Percentiles rank a stretch among this genome's conserved stretches.
Conservation (phyloP, 2,113 vertebrate species). For the Orycteropus afer region DNA sequence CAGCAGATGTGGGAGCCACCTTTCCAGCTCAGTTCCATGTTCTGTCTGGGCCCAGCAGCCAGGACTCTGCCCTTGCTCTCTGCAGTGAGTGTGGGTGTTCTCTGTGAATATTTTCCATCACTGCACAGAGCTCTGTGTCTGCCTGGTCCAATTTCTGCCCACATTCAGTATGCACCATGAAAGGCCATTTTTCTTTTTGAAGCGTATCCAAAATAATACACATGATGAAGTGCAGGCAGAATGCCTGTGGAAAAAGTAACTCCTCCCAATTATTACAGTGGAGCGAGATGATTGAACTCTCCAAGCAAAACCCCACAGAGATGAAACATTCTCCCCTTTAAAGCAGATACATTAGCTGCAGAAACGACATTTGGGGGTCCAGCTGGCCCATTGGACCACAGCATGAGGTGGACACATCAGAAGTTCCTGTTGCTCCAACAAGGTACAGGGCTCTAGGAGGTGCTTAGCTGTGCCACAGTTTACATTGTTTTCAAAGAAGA, state of each 20-base stretch:
- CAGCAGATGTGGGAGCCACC: not conserved
- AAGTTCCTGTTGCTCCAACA: fast-evolving
- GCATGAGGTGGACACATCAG: not conserved
- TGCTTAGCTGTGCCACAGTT: not conserved
- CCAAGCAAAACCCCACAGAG: not conserved
- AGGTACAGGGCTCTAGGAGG: not conserved
- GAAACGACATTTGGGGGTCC: fast-evolving
- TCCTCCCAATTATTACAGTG: not conserved
- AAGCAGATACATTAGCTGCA: fast-evolving
- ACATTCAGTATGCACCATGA: not conserved
- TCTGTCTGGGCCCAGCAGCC: not conserved
- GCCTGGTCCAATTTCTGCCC: conserved; percentile 20
- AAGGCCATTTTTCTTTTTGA: conserved; percentile 66
- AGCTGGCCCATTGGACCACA: fast-evolving
- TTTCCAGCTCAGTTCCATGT: not conserved
- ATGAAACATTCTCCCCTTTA: not conserved
- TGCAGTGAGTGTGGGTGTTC: not conserved
- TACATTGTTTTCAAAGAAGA: not conserved
- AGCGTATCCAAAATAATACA: conserved; percentile 28
- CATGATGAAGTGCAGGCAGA: not conserved
- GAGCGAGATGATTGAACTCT: not conserved
- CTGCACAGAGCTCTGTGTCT: not conserved
- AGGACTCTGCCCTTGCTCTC: not conserved
- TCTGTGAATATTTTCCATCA: not conserved
- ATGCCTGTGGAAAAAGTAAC: not conserved